phyloP scores from a whole-genome alignment of 2,113 vertebrate species.

The Lepus americanus region DNA sequence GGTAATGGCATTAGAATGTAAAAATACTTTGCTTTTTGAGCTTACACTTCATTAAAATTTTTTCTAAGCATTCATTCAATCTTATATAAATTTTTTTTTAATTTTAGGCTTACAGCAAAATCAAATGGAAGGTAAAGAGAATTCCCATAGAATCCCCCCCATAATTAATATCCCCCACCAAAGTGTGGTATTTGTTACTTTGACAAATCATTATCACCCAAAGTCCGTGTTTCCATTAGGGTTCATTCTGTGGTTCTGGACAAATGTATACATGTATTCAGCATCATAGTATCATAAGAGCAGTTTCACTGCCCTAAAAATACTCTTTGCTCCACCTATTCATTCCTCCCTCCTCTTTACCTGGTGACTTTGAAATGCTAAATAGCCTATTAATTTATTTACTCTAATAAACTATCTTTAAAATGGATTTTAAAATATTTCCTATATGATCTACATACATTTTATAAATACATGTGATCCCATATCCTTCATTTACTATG shows the following conservation, averaged over 20 bases:
- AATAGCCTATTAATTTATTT: not conserved
- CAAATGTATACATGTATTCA: not conserved
- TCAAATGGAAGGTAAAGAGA: not conserved
- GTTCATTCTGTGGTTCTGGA: not conserved
- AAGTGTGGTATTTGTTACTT: not conserved
- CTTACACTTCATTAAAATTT: slow-evolving; percentile 11
- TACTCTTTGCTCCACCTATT: not conserved
- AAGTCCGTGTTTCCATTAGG: not conserved
- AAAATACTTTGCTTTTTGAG: slow-evolving; percentile 65
- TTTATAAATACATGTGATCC: not conserved
- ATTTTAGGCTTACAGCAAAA: slow-evolving; percentile 32
- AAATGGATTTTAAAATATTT: not conserved
- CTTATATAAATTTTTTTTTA: slow-evolving; percentile 31
- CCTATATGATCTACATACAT: not conserved
- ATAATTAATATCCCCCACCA: not conserved
- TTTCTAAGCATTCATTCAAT: slow-evolving; percentile 33
- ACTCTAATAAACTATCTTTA: slow-evolving; percentile 17
- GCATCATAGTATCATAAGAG: not conserved
- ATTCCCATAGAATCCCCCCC: not conserved
- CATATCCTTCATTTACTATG: not conserved
- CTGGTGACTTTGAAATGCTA: not conserved
- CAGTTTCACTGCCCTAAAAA: not conserved
- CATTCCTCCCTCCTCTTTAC: not conserved
- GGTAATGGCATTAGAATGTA: slow-evolving; percentile 68
- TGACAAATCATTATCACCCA: not conserved